Conservation (phyloP, 2,113 vertebrate genomes). For the Xyrauchen texanus region DNA sequence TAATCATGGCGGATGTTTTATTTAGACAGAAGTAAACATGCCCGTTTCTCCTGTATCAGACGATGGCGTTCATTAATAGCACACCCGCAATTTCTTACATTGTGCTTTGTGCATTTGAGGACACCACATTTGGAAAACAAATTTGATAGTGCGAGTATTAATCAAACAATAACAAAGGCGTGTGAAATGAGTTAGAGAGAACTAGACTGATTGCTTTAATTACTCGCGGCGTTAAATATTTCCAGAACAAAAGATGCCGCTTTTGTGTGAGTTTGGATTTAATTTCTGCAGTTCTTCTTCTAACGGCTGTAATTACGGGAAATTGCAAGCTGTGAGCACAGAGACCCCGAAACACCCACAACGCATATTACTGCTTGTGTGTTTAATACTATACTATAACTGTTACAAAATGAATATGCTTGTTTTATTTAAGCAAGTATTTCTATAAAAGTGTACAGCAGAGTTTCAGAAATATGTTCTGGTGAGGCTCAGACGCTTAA, state of each 20-base stretch:
- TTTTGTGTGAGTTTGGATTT: conserved; percentile 23
- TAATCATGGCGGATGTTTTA: conserved; percentile 20
- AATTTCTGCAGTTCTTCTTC: conserved; percentile 1
- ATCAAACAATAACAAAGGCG: conserved; percentile 51
- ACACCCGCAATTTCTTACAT: conserved; percentile 10
- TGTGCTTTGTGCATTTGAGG: conserved; percentile 40
- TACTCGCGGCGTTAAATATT: conserved; percentile 48
- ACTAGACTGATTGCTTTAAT: conserved; percentile 53
- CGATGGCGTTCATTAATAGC: conserved; percentile 8
- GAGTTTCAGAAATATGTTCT: not conserved
- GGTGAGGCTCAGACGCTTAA: not conserved
- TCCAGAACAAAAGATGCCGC: conserved; percentile 36
- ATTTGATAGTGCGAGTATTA: conserved; percentile 53
- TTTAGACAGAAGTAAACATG: conserved; percentile 22
- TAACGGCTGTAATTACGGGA: conserved; percentile 18
- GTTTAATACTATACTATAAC: not conserved
- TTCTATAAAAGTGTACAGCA: not conserved
- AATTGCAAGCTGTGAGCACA: not conserved
- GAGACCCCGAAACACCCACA: not conserved
- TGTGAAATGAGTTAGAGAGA: conserved; percentile 51
- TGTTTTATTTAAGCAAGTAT: not conserved
- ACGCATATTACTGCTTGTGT: conserved; percentile 1
- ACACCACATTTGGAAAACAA: conserved; percentile 48
- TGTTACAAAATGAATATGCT: not conserved
- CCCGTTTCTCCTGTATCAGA: not conserved